Conservation (phyloP, 2,113 vertebrate species). For the Piaya cayana region DNA sequence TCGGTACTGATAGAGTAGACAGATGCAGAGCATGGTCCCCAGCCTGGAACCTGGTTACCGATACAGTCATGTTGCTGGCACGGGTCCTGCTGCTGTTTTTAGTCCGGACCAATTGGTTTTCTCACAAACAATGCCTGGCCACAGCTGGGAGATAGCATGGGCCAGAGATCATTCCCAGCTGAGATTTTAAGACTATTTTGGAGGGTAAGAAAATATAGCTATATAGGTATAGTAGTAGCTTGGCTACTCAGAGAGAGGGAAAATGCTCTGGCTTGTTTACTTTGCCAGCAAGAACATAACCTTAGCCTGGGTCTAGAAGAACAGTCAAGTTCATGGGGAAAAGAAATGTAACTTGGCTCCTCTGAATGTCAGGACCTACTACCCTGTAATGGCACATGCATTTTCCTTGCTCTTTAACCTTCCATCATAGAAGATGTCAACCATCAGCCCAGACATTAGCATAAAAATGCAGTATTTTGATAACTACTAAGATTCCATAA, state of each 20-base stretch:
- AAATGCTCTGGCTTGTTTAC: neutral
- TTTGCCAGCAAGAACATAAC: neutral
- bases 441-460: neutral
- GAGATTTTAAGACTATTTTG: neutral
- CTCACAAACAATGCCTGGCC: neutral
- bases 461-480: neutral
- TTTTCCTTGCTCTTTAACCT: neutral
- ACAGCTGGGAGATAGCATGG: neutral
- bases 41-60: neutral
- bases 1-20: neutral
- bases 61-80: accelerated
- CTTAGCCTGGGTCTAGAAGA: neutral
- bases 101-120: neutral
- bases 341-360: neutral
- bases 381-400: neutral
- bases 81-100: neutral
- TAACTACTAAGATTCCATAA: neutral
- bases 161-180: neutral
- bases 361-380: neutral
- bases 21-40: accelerated
- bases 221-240: neutral
- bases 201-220: neutral
- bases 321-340: neutral
- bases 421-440: neutral
- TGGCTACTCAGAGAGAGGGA: neutral